A percentile compares a stretch with the other conserved stretches of the same genome.
phyloP scores from a whole-genome alignment of 2,797 vertebrate species.

The Megaceryle alcyon region DNA sequence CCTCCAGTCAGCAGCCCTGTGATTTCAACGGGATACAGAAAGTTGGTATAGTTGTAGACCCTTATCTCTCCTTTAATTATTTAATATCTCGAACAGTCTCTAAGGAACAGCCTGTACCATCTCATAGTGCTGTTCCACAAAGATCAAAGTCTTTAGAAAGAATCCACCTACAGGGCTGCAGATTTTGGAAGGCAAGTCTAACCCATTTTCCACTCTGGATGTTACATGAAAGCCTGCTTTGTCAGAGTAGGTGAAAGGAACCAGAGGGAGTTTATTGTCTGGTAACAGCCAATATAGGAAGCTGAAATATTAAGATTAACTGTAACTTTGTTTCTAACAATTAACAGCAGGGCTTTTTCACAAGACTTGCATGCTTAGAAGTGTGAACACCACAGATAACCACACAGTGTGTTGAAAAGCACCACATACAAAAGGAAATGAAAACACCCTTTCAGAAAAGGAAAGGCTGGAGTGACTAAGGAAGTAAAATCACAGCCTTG shows the following conservation, averaged over 20 bases:
- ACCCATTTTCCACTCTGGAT: background rate
- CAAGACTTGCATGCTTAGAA: background rate
- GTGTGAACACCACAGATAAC: background rate
- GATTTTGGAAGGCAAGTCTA: constrained; percentile 30
- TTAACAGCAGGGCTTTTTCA: background rate
- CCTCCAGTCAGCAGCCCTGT: background rate
- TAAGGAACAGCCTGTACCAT: background rate
- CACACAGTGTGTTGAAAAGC: background rate
- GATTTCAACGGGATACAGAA: background rate
- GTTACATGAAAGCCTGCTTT: background rate
- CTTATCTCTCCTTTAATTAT: background rate
- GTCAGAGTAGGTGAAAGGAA: constrained; percentile 15
- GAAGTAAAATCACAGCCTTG: background rate
- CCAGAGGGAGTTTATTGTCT: constrained; percentile 8
- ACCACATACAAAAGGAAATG: background rate
- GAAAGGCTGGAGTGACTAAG: background rate
- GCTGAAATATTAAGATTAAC: background rate
- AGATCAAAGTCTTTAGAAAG: constrained; percentile 41
- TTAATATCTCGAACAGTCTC: background rate
- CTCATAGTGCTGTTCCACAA: background rate
- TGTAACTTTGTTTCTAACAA: background rate
- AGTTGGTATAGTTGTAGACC: background rate
- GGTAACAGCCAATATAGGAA: background rate
- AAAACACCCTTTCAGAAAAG: background rate
- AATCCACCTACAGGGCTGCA: background rate